Base-by-base conservation (phyloP, 2,888 invertebrate genomes). In the Agrotis exclamationis region DNA sequence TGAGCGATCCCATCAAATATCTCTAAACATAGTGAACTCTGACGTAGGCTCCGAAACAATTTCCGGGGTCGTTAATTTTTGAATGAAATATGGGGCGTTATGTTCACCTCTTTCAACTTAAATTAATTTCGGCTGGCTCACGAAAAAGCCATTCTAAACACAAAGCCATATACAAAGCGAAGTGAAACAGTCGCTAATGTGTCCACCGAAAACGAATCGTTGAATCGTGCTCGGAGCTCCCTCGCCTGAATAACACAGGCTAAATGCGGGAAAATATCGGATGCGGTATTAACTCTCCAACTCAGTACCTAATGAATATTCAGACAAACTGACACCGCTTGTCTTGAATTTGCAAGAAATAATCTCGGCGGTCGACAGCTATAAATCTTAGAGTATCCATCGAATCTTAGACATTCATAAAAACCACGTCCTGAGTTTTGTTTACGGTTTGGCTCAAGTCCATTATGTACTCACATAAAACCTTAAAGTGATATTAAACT, bases 271-370 rank as follows among this genome's bases (percentile, higher is more conserved):
- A 86, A 86, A 90, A 89, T 87, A 87, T 87, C 90, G 87, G 86
- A 89, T 89, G 86, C 87, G 88, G 89, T 89, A 90, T 90, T 89
- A 90, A 89, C 89, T 89, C 85, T 54, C 85, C 79, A 86, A 87
- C 83, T 88, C 84, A 80, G 72, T 80, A 86, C 82, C 87, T 92
- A 87, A 92, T 94, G 93, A 94, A 94, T 95, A 94, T 95, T 93
- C 94, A 94, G 82, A 83, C 84, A 75, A 87, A 89, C 88, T 89
- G 91, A 92, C 92, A 92, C 90, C 90, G 87, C 88, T 90, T 90
- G 91, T 92, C 89, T 89, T 87, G 88, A 92, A 92, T 92, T 92
- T 89, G 92, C 91, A 89, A 92, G 92, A 93, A 93, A 92, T 92
- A 93, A 92, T 91, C 90, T 86, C 80, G 83, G 86, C 88, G 88